Base-by-base conservation (phyloP, 1,140 invertebrate genomes). In the Microplitis demolitor region DNA sequence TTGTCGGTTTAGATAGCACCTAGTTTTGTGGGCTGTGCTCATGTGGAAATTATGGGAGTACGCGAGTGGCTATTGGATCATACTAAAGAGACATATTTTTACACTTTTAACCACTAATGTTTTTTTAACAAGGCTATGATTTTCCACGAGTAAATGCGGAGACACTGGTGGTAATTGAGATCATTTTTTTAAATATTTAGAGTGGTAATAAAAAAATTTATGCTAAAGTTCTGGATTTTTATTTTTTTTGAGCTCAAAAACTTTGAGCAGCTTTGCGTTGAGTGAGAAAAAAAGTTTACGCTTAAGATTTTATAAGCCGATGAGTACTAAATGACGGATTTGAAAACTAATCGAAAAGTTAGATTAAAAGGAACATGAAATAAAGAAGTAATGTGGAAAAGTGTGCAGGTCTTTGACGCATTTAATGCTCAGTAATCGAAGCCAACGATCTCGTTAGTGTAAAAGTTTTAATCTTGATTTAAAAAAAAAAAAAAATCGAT, bases 1-100 rank as follows among this genome's bases (percentile, higher is more conserved):
- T 73, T 69, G 72, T 73, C 66, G 66, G 54, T 63, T 60, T n/a
- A 68, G 66, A 68, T 68, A 68, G 50, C 66, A 51, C 39, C 8
- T 13, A 14, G 31, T 67, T 56, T 72, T 72, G 63, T 54, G 24
- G 39, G 35, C 9, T 14, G 16, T 71, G 69, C 11, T 61, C 39
- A 53, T 34, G 24, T 50, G 16, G n/a, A 33, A n/a, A 50, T 63
- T 39, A 33, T 24, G 68, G 39, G 39, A 45, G 6, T 45, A 9
- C 11, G 53, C 31, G 16, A 33, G 4, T 11, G 4, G 24, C 6
- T 35, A 64, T 64, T 45, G 62, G 62, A 3, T 37, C 33, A 39
- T 4, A 11, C 4, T 54, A n/a, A 13, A n/a, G 16, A 54, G 9
- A 11, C n/a, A n/a, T 54, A 13, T 14, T 54, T 54, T 54, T 54